Evolutionary conservation across 2,113 vertebrate species (phyloP).

Genomic region (Xyliphius kryptos): DNA sequence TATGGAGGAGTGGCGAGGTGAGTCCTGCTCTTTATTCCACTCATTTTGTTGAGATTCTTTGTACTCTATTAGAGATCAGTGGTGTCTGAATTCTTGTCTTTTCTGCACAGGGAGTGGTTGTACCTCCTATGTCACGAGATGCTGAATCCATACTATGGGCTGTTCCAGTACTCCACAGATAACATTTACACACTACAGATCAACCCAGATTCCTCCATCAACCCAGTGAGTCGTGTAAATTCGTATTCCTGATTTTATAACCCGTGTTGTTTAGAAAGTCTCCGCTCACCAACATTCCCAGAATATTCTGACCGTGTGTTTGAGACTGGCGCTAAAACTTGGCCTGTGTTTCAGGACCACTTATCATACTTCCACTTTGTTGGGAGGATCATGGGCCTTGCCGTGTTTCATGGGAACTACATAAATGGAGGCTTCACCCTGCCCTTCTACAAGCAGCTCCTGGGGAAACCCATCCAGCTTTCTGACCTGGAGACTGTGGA

Average conservation of each 20-base stretch:
- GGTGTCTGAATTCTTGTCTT: no score
- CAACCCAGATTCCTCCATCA: slow-evolving; percentile 94
- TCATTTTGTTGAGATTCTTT: no score
- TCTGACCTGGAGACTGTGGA: slow-evolving; percentile 92
- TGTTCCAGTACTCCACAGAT: slow-evolving; percentile 97
- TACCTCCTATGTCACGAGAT: slow-evolving; percentile 95
- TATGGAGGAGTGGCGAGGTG: slow-evolving; percentile 93
- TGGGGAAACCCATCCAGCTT: slow-evolving; percentile 92
- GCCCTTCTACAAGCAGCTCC: slow-evolving; percentile 94
- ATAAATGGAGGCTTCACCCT: slow-evolving; percentile 95
- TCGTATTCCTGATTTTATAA: no score
- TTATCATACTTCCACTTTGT: slow-evolving; percentile 97
- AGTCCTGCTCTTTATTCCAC: no score
- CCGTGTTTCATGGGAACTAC: slow-evolving; percentile 95
- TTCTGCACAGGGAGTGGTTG: slow-evolving; percentile 80
- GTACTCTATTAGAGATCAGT: no score
- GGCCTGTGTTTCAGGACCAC: slow-evolving; percentile 74
- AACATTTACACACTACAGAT: slow-evolving; percentile 97
- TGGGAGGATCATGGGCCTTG: slow-evolving; percentile 93
- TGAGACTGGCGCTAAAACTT: background rate
- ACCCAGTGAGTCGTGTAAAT: slow-evolving; percentile 92
- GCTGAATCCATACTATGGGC: slow-evolving; percentile 93
- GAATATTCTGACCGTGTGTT: background rate
- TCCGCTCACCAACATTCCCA: background rate
- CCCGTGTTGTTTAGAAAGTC: no score